Conservation (phyloP, 2,797 vertebrate species). For the Emydoidea blandingii region DNA sequence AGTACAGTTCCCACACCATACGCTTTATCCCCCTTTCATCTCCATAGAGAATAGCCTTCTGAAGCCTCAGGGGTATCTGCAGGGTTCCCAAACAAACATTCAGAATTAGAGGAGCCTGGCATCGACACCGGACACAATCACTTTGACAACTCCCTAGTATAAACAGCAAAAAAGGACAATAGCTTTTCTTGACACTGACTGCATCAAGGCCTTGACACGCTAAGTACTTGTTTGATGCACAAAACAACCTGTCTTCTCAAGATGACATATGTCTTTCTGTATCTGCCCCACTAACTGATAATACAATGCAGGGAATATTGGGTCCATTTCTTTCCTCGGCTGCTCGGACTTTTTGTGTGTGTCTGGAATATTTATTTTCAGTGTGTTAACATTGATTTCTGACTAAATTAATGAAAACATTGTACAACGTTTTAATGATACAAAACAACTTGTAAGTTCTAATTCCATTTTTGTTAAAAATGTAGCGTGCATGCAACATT, state of each 20-base stretch:
- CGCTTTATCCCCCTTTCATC: background rate
- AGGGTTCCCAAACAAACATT: background rate
- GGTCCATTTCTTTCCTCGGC: background rate
- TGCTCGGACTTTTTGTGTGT: background rate
- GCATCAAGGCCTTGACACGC: background rate
- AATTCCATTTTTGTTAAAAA: background rate
- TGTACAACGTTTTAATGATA: background rate
- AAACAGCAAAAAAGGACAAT: background rate
- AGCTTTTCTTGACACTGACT: background rate
- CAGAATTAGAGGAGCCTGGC: background rate
- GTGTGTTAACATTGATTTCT: background rate
- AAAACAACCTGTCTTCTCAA: background rate
- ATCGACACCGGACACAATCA: background rate
- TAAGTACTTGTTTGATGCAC: background rate
- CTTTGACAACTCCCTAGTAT: background rate
- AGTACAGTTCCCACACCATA: background rate
- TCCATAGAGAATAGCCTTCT: background rate
- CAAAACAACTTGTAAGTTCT: background rate
- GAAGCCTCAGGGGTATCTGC: background rate
- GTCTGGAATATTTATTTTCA: background rate
- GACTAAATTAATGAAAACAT: background rate
- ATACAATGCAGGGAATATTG: background rate
- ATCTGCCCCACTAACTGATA: background rate
- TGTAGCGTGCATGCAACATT: fast-evolving
- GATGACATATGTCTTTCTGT: background rate